Conservation (phyloP, 2,888 invertebrate genomes). For the Sarcophaga caerulescens region DNA sequence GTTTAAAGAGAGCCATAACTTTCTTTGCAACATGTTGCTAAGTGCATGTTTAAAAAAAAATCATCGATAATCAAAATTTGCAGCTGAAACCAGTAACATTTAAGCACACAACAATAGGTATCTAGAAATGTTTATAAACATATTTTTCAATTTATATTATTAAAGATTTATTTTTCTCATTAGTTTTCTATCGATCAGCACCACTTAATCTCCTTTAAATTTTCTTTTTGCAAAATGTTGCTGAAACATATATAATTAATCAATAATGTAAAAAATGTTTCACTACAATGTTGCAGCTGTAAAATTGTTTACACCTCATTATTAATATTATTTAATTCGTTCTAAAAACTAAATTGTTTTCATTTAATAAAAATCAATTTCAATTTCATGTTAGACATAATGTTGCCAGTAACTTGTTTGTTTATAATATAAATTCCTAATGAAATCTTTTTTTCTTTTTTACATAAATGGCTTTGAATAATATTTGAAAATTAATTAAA, state of each 20-base stretch:
- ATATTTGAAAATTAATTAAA: neutral
- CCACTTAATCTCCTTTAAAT: neutral
- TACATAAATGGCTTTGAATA: neutral
- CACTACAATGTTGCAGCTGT: slow-evolving; percentile 7
- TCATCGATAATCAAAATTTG: too few relatives aligned
- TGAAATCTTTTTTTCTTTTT: neutral
- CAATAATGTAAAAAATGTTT: neutral
- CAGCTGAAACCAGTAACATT: too few relatives aligned
- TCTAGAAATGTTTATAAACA: too few relatives aligned
- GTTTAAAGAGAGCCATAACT: too few relatives aligned
- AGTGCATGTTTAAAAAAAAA: too few relatives aligned
- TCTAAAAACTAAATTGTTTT: neutral
- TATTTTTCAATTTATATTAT: neutral
- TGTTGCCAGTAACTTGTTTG: neutral
- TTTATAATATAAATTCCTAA: too few relatives aligned
- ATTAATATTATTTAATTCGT: neutral
- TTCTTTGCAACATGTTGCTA: too few relatives aligned
- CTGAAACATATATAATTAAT: neutral
- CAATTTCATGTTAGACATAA: neutral
- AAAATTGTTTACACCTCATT: neutral
- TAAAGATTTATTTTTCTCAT: neutral
- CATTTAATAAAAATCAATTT: neutral
- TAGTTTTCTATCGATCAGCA: neutral
- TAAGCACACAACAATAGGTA: too few relatives aligned
- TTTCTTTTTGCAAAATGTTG: neutral